Percentiles rank a stretch among this genome's conserved stretches.
Evolutionary conservation across 2,797 vertebrate species (phyloP).

Genomic region (Alfaro cultratus): DNA sequence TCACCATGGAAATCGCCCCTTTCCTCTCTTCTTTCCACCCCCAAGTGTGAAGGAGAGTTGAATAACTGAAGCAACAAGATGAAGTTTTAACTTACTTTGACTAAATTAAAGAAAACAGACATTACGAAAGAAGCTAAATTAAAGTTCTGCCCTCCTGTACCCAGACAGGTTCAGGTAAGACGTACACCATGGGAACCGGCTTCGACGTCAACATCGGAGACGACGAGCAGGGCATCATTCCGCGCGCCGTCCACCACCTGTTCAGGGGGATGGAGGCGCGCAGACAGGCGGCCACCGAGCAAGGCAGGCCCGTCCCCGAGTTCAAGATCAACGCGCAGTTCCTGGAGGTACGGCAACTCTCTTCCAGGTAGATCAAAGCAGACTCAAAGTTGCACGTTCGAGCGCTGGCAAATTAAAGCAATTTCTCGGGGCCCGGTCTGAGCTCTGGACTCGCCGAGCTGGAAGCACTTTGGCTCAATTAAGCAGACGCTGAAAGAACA

Average conservation of each 20-base stretch:
- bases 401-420: not conserved
- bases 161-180: constrained; percentile 97
- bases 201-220: constrained; percentile 92
- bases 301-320: constrained; percentile 90
- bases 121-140: not conserved
- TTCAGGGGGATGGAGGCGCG: constrained; percentile 92
- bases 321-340: constrained; percentile 99
- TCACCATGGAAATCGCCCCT: constrained; percentile 67
- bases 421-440: not conserved
- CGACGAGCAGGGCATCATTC: constrained; percentile 93
- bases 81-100: not conserved
- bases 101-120: no score
- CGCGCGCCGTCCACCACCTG: constrained; percentile 92
- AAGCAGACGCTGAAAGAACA: constrained; percentile 22
- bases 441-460: constrained; percentile 2
- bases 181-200: constrained; percentile 97
- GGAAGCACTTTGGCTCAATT: constrained; percentile 26
- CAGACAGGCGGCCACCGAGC: constrained; percentile 84
- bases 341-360: constrained; percentile 85
- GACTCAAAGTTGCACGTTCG: not conserved
- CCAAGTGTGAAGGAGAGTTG: not conserved
- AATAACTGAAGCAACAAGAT: not conserved
- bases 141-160: not conserved
- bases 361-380: not conserved
- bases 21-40: constrained; percentile 21